Evolutionary conservation across 2,888 invertebrate genomes (phyloP).

Genomic region (Apodemia duryi): DNA sequence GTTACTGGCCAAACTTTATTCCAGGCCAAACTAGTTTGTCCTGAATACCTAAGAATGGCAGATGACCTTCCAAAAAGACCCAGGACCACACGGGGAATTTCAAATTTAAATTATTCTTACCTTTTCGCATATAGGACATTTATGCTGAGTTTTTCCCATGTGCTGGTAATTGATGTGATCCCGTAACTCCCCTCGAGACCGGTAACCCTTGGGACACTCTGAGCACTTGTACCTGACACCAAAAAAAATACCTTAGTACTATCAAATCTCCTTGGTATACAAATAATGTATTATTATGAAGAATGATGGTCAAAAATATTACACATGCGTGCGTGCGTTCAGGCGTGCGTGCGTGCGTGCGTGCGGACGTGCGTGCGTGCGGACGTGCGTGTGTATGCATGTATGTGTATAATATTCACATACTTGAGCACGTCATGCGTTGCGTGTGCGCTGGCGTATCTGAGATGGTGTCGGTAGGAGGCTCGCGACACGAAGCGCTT

Average conservation of each 20-base stretch:
- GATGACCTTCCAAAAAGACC: no score
- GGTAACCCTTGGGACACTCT: slow-evolving; percentile 51
- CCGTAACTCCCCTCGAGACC: slow-evolving; percentile 47
- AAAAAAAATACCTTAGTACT: not conserved
- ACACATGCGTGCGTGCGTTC: no score
- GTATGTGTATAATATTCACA: slow-evolving; percentile 26
- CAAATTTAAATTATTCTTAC: slow-evolving; percentile 32
- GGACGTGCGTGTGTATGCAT: not conserved
- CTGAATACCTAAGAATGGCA: no score
- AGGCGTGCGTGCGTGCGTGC: no score
- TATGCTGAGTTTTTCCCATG: slow-evolving; percentile 50
- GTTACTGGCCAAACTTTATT: no score
- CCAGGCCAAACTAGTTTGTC: no score
- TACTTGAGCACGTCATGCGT: slow-evolving; percentile 45
- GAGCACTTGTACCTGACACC: slow-evolving; percentile 49
- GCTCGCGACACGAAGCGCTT: slow-evolving; percentile 50
- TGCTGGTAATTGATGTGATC: slow-evolving; percentile 60
- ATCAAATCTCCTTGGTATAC: no score
- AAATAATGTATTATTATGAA: no score
- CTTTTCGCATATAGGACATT: slow-evolving; percentile 59
- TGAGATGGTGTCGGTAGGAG: slow-evolving; percentile 56
- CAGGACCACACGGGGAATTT: no score
- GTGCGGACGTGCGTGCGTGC: no score
- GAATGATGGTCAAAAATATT: no score
- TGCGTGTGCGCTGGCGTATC: slow-evolving; percentile 50